Percentiles rank a stretch among this genome's conserved stretches.
Conservation (phyloP, 2,888 invertebrate species). For the Acrobasis suavella region DNA sequence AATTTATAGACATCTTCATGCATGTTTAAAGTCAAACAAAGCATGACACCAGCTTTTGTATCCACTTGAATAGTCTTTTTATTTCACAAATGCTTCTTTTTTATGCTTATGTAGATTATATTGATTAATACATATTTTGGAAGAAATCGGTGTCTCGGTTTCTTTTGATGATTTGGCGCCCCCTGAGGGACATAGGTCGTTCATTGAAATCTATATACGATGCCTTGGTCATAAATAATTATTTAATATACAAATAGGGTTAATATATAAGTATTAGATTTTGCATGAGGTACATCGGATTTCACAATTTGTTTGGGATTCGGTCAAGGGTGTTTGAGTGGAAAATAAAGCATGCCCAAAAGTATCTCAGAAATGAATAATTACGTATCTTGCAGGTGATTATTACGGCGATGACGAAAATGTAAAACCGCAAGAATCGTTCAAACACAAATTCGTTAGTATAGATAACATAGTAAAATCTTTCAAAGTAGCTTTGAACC, state of each 20-base stretch:
- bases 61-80: conserved; percentile 59
- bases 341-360: conserved; percentile 45
- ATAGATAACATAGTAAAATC: conserved; percentile 68
- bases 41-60: conserved; percentile 64
- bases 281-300: conserved; percentile 8
- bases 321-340: conserved; percentile 18
- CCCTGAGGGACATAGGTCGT: conserved; percentile 72
- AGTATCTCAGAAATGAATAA: conserved; percentile 33
- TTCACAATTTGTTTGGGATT: neutral
- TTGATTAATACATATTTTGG: conserved; percentile 41
- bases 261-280: neutral
- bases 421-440: conserved; percentile 65
- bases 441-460: conserved; percentile 62
- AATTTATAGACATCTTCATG: conserved; percentile 25
- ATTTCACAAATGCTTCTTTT: conserved; percentile 56
- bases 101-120: conserved; percentile 58
- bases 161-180: conserved; percentile 74
- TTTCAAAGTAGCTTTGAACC: conserved; percentile 59
- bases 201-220: conserved; percentile 35
- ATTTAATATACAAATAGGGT: neutral
- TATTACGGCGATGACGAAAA: conserved; percentile 74
- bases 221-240: neutral
- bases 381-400: conserved; percentile 73
- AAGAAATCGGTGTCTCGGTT: conserved; percentile 77
- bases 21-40: conserved; percentile 48